These are phyloP conservation scores for Polylopha cassiicola DNA, from an alignment of 2,888 invertebrate genomes.

Conservation along the genomic window DNA sequence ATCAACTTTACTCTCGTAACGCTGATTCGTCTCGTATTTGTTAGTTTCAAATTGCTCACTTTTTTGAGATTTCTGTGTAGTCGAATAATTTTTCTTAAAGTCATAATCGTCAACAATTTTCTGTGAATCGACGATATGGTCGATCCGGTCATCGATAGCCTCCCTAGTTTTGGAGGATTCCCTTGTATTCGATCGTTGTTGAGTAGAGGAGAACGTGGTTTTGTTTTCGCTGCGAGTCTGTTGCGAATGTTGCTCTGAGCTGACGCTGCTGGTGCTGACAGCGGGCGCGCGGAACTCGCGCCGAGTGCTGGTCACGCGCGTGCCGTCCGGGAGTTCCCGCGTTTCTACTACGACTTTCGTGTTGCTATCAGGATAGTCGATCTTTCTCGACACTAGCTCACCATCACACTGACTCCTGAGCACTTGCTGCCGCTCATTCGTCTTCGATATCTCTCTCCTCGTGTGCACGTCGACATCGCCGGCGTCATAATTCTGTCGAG, in stretches of 20 bases:
- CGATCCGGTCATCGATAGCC: slow-evolving; percentile 34
- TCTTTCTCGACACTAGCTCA: slow-evolving; percentile 74
- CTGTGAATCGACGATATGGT: slow-evolving; percentile 57
- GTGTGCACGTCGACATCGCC: slow-evolving; percentile 42
- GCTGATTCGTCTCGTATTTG: slow-evolving; percentile 8
- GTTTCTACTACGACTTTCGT: slow-evolving; percentile 82
- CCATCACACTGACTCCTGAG: slow-evolving; percentile 49
- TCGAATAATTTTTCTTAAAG: slow-evolving; percentile 38
- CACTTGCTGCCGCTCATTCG: slow-evolving; percentile 40
- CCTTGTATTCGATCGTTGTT: slow-evolving; percentile 42
- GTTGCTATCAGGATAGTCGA: slow-evolving; percentile 80
- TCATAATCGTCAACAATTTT: slow-evolving; percentile 55
- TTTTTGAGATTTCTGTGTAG: slow-evolving; percentile 8
- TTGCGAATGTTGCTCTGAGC: slow-evolving; percentile 51
- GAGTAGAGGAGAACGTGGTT: slow-evolving; percentile 41
- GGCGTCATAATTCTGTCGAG: slow-evolving; percentile 36
- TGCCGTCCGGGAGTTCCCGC: slow-evolving; percentile 81
- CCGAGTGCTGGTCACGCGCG: slow-evolving; percentile 81
- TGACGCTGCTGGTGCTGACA: slow-evolving; percentile 49
- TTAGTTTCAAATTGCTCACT: slow-evolving; percentile 19
- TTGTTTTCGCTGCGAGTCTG: slow-evolving; percentile 49
- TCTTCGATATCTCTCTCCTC: slow-evolving; percentile 35
- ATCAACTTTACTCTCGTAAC: slow-evolving; percentile 29
- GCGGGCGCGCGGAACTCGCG: slow-evolving; percentile 77
- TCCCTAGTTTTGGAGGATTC: slow-evolving; percentile 43